phyloP scores from a whole-genome alignment of 2,888 invertebrate species.

The Noctua pronuba region DNA sequence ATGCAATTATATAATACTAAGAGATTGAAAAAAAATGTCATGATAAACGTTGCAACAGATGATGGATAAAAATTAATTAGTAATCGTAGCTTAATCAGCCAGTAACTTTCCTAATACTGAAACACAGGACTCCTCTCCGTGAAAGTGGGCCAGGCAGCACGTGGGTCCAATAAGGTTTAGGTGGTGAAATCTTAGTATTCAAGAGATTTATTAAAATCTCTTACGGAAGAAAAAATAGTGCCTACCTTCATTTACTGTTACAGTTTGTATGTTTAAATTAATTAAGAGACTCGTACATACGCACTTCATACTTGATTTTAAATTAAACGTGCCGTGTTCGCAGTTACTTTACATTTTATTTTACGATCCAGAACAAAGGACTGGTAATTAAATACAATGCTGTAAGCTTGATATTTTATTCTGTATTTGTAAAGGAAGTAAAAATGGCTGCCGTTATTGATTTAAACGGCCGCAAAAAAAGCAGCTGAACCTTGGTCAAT shows the following conservation, averaged over 20 bases:
- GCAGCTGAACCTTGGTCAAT: neutral
- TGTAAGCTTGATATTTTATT: slow-evolving; percentile 11
- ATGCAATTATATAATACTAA: too few species aligned
- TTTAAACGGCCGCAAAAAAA: neutral
- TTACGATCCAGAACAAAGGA: slow-evolving; percentile 6
- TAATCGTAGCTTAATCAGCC: too few species aligned
- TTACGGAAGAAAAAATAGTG: neutral
- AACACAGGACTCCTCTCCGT: too few species aligned
- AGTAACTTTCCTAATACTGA: too few species aligned
- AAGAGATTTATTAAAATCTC: neutral
- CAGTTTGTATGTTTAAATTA: slow-evolving; percentile 7
- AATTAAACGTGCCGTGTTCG: slow-evolving; percentile 9
- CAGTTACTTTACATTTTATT: slow-evolving; percentile 16
- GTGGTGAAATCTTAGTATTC: neutral
- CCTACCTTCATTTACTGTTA: neutral
- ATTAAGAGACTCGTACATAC: slow-evolving; percentile 1
- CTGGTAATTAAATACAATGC: slow-evolving; percentile 15
- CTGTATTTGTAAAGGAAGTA: neutral
- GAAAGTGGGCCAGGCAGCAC: neutral
- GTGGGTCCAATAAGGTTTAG: neutral
- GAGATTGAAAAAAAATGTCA: too few species aligned
- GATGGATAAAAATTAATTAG: neutral
- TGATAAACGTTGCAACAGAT: neutral
- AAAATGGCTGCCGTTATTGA: neutral
- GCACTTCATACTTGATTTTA: neutral